Base-by-base conservation (phyloP, 2,888 invertebrate genomes). In the Sinhomidia bicolor region DNA sequence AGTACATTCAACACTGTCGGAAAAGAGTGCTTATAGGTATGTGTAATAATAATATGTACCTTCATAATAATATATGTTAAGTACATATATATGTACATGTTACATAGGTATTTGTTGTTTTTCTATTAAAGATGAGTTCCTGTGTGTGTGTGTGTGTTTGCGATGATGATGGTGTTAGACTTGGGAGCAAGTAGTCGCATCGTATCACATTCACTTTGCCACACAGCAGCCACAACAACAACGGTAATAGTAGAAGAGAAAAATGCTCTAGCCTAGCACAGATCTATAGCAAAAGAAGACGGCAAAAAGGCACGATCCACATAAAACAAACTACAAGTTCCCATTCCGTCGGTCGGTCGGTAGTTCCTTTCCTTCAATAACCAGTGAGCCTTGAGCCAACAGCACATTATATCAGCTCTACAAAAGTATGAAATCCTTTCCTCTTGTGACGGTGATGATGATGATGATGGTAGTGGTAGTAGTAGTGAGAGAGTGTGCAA, bases 291-390 rank as follows among this genome's bases (percentile, higher is more conserved):
- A n/a, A 7, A 41, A 41, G 23, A 62, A 62, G 68, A 41, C 68
- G 68, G 41, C 68, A 68, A 36, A 65, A 68, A 68, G 68, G 68
- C 68, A 68, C 68, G 68, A 68, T 41, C 68, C 68, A 68, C 68
- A 68, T 41, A 36, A 68, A 68, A 65, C n/a, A 65, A 32, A 32
- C 20, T 41, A 36, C 68, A 36, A 68, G 20, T 68, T 68, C 68
- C 68, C 68, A 68, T 68, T 68, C 68, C 20, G 62, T 65, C 68
- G 41, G 20, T 41, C 29, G 60, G 23, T 62, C 14, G 26, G 23
- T 62, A 41, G 68, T 68, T 68, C 68, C 36, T 36, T 65, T 68
- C 17, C 41, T 68, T 68, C 23, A 41, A 57, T 5, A 65, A 65
- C n/a, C 17, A 23, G 17, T 41, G 17, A 65, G 62, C 29, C 62